phyloP scores from a whole-genome alignment of 2,888 invertebrate genomes.

The Criorhina ranunculi region DNA sequence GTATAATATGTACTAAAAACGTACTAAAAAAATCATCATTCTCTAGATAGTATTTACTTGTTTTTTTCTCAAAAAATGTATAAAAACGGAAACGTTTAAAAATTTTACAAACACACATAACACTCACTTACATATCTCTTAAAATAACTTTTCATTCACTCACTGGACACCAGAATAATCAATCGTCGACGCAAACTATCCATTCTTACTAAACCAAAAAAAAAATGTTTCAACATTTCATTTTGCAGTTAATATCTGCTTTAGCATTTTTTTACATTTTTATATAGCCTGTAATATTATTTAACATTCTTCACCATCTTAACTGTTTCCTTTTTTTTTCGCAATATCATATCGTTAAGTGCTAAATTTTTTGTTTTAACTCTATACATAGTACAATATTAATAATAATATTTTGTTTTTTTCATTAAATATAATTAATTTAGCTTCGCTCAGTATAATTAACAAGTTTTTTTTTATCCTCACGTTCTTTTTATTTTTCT shows the following conservation, averaged over 20 bases:
- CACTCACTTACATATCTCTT: slow-evolving; percentile 53
- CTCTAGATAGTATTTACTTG: slow-evolving; percentile 37
- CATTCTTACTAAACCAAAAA: neutral
- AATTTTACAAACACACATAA: slow-evolving; percentile 53
- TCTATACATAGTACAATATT: slow-evolving; percentile 73
- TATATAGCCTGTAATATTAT: slow-evolving; percentile 65
- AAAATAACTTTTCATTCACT: slow-evolving; percentile 64
- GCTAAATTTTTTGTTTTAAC: slow-evolving; percentile 40
- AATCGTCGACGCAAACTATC: slow-evolving; percentile 18
- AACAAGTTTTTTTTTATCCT: slow-evolving; percentile 57
- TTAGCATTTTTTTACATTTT: slow-evolving; percentile 50
- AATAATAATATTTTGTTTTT: slow-evolving; percentile 57
- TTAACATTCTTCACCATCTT: slow-evolving; percentile 47
- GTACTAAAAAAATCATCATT: slow-evolving; percentile 42
- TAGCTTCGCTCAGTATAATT: slow-evolving; percentile 75
- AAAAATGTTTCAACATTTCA: slow-evolving; percentile 34
- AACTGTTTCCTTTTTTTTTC: slow-evolving; percentile 9
- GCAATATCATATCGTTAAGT: slow-evolving; percentile 54
- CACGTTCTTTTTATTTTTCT: slow-evolving; percentile 49
- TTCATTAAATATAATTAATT: slow-evolving; percentile 61
- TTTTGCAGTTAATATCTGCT: slow-evolving; percentile 25
- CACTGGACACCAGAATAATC: slow-evolving; percentile 67
- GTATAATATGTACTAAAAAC: slow-evolving; percentile 59
- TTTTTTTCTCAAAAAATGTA: slow-evolving; percentile 50
- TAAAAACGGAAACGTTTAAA: slow-evolving; percentile 47